Conservation (phyloP, 1,140 invertebrate species). For the Procambarus clarkii region DNA sequence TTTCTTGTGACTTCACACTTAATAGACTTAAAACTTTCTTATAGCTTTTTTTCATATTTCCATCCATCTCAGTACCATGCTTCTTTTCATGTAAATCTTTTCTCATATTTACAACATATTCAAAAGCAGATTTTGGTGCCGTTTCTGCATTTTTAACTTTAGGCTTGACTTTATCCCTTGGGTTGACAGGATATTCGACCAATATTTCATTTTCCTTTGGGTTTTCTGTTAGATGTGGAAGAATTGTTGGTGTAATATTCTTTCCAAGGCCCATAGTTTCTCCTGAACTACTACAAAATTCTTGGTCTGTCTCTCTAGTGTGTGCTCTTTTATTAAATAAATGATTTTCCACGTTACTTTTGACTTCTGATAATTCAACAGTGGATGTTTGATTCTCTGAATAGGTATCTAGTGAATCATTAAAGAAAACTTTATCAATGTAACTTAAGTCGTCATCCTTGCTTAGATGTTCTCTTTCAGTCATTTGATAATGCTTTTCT, state of each 20-base stretch:
- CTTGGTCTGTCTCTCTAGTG: neutral
- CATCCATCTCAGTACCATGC: slow-evolving; percentile 9
- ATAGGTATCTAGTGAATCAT: slow-evolving; percentile 15
- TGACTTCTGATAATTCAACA: slow-evolving; percentile 11
- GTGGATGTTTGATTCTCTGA: neutral
- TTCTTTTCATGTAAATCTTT: slow-evolving; percentile 29
- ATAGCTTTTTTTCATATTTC: slow-evolving; percentile 23
- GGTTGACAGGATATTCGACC: neutral
- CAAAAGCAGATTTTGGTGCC: slow-evolving; percentile 53
- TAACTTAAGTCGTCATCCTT: slow-evolving; percentile 39
- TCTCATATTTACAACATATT: slow-evolving; percentile 61
- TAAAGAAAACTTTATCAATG: slow-evolving; percentile 62
- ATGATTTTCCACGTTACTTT: slow-evolving; percentile 32
- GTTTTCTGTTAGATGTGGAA: neutral
- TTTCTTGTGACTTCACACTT: slow-evolving; percentile 15
- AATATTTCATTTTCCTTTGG: neutral
- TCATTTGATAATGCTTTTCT: too few species aligned
- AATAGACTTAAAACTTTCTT: slow-evolving; percentile 62
- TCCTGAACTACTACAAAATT: neutral
- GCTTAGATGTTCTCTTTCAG: neutral
- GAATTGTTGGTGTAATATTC: neutral
- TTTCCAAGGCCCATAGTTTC: neutral
- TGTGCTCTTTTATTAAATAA: neutral
- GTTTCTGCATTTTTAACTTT: slow-evolving; percentile 6
- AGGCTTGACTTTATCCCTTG: neutral